A percentile compares a stretch with the other conserved stretches of the same genome.
phyloP scores from a whole-genome alignment of 1,140 invertebrate genomes.

The Caenorhabditis briggsae region DNA sequence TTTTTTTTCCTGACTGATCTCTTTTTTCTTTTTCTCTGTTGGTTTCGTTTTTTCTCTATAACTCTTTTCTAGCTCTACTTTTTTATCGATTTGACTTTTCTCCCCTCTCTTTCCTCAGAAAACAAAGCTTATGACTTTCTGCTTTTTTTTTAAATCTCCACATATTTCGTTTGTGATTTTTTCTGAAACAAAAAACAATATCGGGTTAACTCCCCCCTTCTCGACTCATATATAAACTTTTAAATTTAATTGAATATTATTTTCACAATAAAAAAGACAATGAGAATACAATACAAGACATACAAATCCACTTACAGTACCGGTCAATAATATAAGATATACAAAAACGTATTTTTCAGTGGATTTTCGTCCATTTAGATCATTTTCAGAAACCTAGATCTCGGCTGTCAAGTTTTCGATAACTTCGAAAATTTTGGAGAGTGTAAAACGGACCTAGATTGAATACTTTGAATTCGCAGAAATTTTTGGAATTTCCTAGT shows the following conservation, averaged over 20 bases:
- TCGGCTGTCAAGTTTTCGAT: too few relatives aligned
- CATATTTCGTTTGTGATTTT: constrained; percentile 39
- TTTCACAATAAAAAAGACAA: background rate
- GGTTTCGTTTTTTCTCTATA: background rate
- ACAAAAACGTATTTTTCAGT: too few relatives aligned
- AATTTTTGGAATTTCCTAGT: too few relatives aligned
- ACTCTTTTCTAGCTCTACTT: constrained; percentile 32
- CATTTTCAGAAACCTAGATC: too few relatives aligned
- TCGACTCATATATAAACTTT: constrained; percentile 18
- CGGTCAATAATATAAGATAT: too few relatives aligned
- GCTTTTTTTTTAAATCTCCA: background rate
- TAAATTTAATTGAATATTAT: background rate
- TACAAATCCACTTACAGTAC: too few relatives aligned
- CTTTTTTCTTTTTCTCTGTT: constrained; percentile 6
- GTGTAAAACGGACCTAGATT: too few relatives aligned
- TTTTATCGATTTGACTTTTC: background rate
- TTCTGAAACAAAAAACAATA: constrained; percentile 9
- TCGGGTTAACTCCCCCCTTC: constrained; percentile 46
- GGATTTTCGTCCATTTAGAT: too few relatives aligned
- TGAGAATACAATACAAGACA: too few relatives aligned
- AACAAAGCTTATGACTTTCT: constrained; percentile 4
- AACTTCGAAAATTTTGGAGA: too few relatives aligned
- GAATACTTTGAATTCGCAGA: too few relatives aligned
- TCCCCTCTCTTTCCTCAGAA: background rate
- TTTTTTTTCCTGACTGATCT: constrained; percentile 43